Conservation (phyloP, 2,113 vertebrate species). For the Pimephales promelas region DNA sequence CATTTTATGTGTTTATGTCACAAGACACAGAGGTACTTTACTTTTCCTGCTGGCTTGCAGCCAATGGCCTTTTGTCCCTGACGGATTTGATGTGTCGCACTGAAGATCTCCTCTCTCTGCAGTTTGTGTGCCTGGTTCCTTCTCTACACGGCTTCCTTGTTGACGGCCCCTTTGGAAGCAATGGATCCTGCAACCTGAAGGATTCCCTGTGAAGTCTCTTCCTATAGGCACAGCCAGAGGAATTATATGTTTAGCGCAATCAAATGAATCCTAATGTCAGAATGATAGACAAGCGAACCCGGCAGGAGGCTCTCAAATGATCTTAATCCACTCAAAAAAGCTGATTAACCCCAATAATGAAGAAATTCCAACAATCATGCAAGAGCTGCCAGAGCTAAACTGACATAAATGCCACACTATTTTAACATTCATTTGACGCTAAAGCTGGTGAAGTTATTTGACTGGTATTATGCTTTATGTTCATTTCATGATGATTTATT, state of each 20-base stretch:
- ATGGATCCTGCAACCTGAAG: conserved; percentile 6
- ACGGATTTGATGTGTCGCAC: conserved; percentile 27
- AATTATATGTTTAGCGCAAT: background rate
- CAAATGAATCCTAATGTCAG: conserved; percentile 16
- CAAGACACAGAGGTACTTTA: conserved; percentile 18
- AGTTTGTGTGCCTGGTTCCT: background rate
- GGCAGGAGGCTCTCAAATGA: conserved; percentile 3
- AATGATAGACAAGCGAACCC: background rate
- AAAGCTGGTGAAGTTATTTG: background rate
- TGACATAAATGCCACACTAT: background rate
- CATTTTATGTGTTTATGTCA: background rate
- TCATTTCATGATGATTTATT: background rate
- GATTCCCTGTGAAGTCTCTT: conserved; percentile 37
- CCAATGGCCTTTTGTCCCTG: conserved; percentile 23
- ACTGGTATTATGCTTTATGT: background rate
- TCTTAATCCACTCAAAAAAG: conserved; percentile 1
- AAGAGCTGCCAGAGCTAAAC: background rate
- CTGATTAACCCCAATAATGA: conserved; percentile 1
- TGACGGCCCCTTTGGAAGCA: background rate
- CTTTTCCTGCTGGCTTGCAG: conserved; percentile 26
- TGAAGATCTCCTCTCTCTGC: conserved; percentile 28
- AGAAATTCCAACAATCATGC: background rate
- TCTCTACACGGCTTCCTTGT: conserved; percentile 48
- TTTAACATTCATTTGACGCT: background rate
- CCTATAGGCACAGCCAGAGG: conserved; percentile 26